Base-by-base conservation (phyloP, 2,888 invertebrate species). In the Phymatocera aterrima region DNA sequence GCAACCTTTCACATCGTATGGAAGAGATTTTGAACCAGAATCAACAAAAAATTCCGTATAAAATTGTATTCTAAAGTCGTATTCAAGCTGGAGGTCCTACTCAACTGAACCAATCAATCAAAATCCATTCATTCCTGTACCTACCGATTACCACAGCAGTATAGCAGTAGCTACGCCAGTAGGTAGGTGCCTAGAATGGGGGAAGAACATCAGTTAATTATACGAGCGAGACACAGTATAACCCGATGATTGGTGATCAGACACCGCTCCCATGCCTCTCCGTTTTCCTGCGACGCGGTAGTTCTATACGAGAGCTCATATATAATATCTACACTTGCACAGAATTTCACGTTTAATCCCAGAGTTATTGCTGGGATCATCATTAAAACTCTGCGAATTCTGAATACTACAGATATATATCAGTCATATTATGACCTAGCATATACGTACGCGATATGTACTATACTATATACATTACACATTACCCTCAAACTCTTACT, bases 181-280 rank as follows among this genome's bases (percentile, higher is more conserved):
- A n/a, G n/a, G n/a, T 43, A n/a, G n/a, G n/a, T n/a, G n/a, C n/a
- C n/a, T n/a, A n/a, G n/a, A n/a, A n/a, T n/a, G 79, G 83, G 82
- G 78, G 86, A 86, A 89, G 88, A 90, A 89, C 90, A 90, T 90
- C 90, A 89, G 90, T 90, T 90, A 90, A 90, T 90, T 90, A 89
- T 84, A 86, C 78, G n/a, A 61, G 31, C 6, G 81, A 83, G 87
- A 88, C 88, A 79, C 87, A 88, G 87, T n/a, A n/a, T n/a, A n/a
- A n/a, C n/a, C 87, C 87, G 87, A 88, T 90, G 90, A 90, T 90
- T 90, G 90, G 90, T 90, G 89, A 88, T 88, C 85, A 75, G 75
- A 57, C 75, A 40, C 57, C 18, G 51, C 57, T 34, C 57, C 51
- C n/a, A 40, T 10, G n/a, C 60, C 3, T 10, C 31, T 8, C 60